Conservation (phyloP, 2,113 vertebrate species). For the Strix uralensis region DNA sequence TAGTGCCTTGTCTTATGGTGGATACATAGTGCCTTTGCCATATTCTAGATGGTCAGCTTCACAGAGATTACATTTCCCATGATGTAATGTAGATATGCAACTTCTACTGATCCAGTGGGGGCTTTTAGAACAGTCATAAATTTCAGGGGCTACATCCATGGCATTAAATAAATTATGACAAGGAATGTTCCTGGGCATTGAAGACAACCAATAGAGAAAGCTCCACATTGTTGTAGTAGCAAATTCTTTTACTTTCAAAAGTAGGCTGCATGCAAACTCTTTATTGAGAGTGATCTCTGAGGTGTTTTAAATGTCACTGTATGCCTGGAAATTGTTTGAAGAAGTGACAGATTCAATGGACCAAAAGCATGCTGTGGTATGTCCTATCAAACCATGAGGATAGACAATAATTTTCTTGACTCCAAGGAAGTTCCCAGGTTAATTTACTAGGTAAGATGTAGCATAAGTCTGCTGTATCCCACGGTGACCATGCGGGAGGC, state of each 20-base stretch:
- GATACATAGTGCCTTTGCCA: background rate
- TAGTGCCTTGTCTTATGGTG: background rate
- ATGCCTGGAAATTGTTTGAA: background rate
- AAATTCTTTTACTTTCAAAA: background rate
- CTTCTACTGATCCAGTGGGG: background rate
- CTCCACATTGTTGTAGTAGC: no score
- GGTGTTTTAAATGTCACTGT: background rate
- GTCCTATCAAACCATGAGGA: accelerated
- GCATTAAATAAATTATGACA: background rate
- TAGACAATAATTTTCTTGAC: background rate
- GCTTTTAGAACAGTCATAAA: background rate
- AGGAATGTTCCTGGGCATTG: background rate
- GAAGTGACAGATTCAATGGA: background rate
- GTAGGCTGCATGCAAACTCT: background rate
- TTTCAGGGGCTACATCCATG: background rate
- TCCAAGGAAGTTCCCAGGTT: background rate
- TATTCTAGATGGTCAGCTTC: background rate
- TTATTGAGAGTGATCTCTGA: background rate
- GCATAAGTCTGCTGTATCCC: background rate
- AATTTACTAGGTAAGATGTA: background rate
- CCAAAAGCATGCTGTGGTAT: background rate
- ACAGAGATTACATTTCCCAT: background rate
- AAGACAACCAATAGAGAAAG: background rate
- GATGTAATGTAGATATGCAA: background rate
- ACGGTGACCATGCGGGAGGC: accelerated